Evolutionary conservation across 1,140 invertebrate genomes (phyloP), one percentile per base, ranked within the genome.

Genomic region (Megalonaias nervosa): DNA sequence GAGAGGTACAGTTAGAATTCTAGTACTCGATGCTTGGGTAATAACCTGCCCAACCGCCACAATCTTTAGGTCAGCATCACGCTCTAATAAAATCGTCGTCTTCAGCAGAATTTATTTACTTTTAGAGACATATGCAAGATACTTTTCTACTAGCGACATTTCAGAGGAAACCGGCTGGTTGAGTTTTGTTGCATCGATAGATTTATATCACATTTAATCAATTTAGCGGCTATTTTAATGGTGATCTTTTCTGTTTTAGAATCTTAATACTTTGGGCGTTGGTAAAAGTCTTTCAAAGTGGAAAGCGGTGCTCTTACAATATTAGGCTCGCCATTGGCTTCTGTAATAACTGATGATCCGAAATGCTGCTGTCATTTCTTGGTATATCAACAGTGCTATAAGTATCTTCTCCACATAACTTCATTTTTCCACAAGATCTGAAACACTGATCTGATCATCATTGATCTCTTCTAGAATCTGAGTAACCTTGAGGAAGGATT

Each of bases 31-130:
- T 21, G 79, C 71, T 65, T 84, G 79, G 13, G 84, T 77, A 67
- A 84, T 82, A 58, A 81, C 69, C 59, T 86, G 84, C 3, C 77
- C 82, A 56, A 86, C 68, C 11, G 80, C 77, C 17, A 62, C 69
- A 26, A 77, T 61, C 67, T 77, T 80, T 15, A 74, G 14, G 17
- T 79, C 64, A n/a, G n/a, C 11, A 76, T 67, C 55, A 48, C 67
- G 64, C n/a, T 75, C 73, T 38, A 17, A 13, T 62, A 82, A 74
- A 6, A 77, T 62, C 9, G 38, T 62, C 9, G 21, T 58, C 55
- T 21, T 21, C 21, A 80, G 38, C 3, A 81, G 48, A 9, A 56
- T 12, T 61, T 72, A 1, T 12, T 81, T 67, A 55, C 66, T 70
- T 4, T 67, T 38, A 66, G 76, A 62, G n/a, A 81, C 13, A 17